Evolutionary conservation across 2,888 invertebrate genomes (phyloP), one percentile per base, ranked within the genome.

Genomic region (Caenorhabditis parvicauda): DNA sequence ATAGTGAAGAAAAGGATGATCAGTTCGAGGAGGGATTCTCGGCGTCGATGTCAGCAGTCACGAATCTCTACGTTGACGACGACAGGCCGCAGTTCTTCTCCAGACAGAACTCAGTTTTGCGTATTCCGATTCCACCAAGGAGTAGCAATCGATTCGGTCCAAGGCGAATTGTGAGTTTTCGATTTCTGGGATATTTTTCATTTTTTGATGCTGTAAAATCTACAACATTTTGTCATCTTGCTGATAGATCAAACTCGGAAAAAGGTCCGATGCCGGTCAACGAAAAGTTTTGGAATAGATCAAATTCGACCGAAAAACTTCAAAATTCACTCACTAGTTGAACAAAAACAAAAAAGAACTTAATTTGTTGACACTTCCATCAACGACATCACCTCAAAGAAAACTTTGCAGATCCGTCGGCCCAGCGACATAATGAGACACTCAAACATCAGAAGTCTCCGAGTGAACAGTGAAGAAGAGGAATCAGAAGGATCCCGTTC

Each of bases 71-170:
- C 48, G 75, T 76, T 17, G 74, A 70, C 35, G 74, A 72, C 46
- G 70, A 67, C 7, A 55, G 52, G 32, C 72, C 72, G 21, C 72
- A 79, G 54, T 79, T 76, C 67, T 79, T 79, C 58, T 79, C 77
- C 27, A 63, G 79, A 22, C 76, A 79, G 54, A 79, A 79, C 57
- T 76, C 77, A 35, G 79, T 77, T 25, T 69, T 79, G 22, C 70
- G 79, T 32, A 79, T 79, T 52, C 79, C 79, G 22, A 79, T 79
- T 47, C 77, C 77, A 4, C 79, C 79, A 1, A 52, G 75, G 39
- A 61, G 67, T 55, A 71, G 70, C 54, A 78, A 78, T 51, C 63
- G 78, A 32, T 64, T 73, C 41, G 69, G 72, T 22, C 68, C 72
- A n/a, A 65, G 69, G 50, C 49, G 61, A 21, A 32, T 50, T 46